Conservation (phyloP, 2,113 vertebrate species). For the Rattus rattus region DNA sequence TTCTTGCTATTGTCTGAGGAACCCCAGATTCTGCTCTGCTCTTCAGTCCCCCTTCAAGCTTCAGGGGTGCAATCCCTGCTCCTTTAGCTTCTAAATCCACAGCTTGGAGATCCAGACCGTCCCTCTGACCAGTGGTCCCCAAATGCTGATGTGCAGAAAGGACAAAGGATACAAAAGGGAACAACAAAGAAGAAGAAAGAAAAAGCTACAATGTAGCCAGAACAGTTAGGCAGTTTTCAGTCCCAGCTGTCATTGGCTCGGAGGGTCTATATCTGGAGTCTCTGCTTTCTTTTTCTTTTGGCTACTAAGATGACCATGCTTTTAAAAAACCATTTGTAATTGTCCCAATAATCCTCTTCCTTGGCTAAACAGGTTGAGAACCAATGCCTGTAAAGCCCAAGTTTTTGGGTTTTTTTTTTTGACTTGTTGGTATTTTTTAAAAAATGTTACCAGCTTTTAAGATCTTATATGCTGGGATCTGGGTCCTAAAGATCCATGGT, state of each 20-base stretch:
- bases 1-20: neutral
- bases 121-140: neutral
- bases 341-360: neutral
- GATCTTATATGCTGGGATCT: neutral
- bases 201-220: neutral
- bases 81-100: neutral
- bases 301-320: neutral
- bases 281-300: neutral
- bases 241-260: neutral
- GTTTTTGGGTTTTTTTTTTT: neutral
- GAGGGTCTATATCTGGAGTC: neutral
- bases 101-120: neutral
- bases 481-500: neutral
- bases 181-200: neutral
- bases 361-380: neutral
- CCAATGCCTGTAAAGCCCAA: too few species aligned
- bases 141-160: neutral
- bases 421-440: neutral
- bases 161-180: neutral
- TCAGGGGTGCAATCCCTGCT: neutral
- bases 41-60: neutral
- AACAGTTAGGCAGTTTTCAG: neutral
- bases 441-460: neutral
- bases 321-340: neutral
- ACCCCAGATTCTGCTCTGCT: neutral